Conservation (phyloP, 2,888 invertebrate species). For the Keiferia lycopersicella region DNA sequence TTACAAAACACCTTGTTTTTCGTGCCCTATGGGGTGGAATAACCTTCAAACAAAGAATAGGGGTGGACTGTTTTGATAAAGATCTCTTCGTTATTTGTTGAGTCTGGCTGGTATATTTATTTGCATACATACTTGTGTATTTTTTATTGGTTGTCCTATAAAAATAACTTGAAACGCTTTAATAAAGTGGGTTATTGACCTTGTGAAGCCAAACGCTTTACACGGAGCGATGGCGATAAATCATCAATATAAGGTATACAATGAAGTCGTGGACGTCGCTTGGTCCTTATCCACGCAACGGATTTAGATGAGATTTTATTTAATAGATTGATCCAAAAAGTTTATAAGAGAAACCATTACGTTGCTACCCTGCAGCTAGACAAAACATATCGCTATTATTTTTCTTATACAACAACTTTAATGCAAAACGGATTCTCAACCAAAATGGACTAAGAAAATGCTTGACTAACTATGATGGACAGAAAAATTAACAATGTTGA, state of each 20-base stretch:
- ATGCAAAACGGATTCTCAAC: background rate
- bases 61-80: conserved; percentile 6
- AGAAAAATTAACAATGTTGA: background rate
- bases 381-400: conserved; percentile 4
- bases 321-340: no score
- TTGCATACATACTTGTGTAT: no score
- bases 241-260: no score
- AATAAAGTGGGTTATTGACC: no score
- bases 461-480: conserved; percentile 12
- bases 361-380: background rate
- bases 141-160: no score
- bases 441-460: background rate
- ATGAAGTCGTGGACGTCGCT: no score
- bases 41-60: conserved; percentile 16
- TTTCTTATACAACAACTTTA: background rate
- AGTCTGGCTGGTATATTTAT: background rate
- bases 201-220: no score
- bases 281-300: no score
- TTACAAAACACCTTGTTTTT: conserved; percentile 16
- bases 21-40: background rate
- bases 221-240: no score
- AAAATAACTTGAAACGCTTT: no score
- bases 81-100: conserved; percentile 8
- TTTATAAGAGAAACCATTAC: no score
- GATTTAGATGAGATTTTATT: no score